Percentiles rank a stretch among this genome's conserved stretches.
Evolutionary conservation across 2,113 vertebrate genomes (phyloP).

Genomic region (Sialia sialis): DNA sequence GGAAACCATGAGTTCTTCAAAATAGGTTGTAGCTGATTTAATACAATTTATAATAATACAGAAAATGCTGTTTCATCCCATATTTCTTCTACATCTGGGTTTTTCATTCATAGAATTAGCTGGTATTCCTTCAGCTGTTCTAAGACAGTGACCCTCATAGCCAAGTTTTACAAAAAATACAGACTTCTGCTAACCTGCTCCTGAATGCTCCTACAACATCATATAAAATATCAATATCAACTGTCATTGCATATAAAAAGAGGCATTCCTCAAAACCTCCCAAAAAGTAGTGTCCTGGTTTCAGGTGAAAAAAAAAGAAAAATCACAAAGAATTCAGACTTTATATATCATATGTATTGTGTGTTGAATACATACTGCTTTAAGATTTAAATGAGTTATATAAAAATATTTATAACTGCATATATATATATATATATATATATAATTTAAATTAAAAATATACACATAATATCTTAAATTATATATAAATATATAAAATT

Average conservation of each 20-base stretch:
- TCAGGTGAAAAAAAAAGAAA: neutral
- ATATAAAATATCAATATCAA: neutral
- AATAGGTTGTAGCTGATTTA: neutral
- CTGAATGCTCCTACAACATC: neutral
- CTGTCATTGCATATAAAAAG: neutral
- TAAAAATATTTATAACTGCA: neutral
- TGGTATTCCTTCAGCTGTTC: neutral
- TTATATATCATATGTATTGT: neutral
- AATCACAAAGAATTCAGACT: neutral
- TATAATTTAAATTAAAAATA: neutral
- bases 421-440: too few species aligned
- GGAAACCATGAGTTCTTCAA: neutral
- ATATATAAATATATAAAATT: neutral
- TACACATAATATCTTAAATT: neutral
- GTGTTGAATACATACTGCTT: neutral
- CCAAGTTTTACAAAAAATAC: neutral
- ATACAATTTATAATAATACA: neutral
- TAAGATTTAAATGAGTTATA: neutral
- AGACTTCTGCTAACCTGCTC: neutral
- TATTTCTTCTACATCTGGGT: neutral
- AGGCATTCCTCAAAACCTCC: neutral
- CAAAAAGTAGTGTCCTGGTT: neutral
- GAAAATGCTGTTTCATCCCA: neutral
- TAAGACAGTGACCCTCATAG: neutral
- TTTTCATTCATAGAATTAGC: neutral